Conservation (phyloP, 1,140 invertebrate species). For the Schlechtendalia chinensis region DNA sequence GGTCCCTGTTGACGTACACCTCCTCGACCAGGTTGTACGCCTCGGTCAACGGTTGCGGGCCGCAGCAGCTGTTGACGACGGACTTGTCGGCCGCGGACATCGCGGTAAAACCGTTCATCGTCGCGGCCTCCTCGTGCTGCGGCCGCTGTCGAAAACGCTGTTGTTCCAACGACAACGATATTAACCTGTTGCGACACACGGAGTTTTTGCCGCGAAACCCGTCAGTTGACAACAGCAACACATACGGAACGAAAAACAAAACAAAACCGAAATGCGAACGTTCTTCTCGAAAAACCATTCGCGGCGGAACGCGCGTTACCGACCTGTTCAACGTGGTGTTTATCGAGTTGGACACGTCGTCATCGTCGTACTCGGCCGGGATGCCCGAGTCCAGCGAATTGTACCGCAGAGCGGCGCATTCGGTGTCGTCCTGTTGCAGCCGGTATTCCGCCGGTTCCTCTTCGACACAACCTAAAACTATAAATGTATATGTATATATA, state of each 20-base stretch:
- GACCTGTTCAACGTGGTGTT: conserved; percentile 36
- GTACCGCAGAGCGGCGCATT: conserved; percentile 12
- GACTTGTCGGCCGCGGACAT: neutral
- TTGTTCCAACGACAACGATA: conserved; percentile 34
- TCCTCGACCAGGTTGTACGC: conserved; percentile 55
- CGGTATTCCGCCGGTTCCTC: conserved; percentile 39
- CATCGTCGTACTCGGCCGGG: conserved; percentile 26
- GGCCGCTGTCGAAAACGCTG: conserved; percentile 29
- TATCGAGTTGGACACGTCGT: conserved; percentile 32
- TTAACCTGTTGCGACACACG: neutral
- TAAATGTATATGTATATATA: too few species aligned
- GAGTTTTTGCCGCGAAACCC: too few species aligned
- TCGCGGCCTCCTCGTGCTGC: conserved; percentile 10
- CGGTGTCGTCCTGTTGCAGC: conserved; percentile 1
- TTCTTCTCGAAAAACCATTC: too few species aligned
- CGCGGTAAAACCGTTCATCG: conserved; percentile 7
- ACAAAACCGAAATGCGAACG: too few species aligned
- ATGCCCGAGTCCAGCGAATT: conserved; percentile 34
- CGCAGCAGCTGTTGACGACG: conserved; percentile 2
- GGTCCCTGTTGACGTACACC: conserved; percentile 53
- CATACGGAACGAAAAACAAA: too few species aligned
- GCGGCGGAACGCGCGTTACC: too few species aligned
- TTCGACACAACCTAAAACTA: conserved; percentile 44
- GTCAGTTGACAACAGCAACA: too few species aligned
- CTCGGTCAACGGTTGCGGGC: conserved; percentile 49